Conservation (phyloP, 2,888 invertebrate species). For the Philonicus albiceps region DNA sequence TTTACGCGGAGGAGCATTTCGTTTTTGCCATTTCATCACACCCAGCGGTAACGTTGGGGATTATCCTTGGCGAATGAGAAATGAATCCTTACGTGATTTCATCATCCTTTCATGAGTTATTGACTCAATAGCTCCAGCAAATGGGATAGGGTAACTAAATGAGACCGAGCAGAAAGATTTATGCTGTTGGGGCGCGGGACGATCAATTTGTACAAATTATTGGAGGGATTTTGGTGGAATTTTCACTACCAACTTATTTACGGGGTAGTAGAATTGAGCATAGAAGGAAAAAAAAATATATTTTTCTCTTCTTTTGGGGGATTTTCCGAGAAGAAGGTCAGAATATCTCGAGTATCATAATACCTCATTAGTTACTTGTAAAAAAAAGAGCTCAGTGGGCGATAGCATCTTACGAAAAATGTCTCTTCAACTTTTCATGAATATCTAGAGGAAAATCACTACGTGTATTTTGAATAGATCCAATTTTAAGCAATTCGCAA, state of each 20-base stretch:
- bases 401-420: neutral
- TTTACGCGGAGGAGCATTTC: neutral
- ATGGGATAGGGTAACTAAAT: neutral
- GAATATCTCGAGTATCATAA: neutral
- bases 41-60: neutral
- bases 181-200: neutral
- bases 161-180: neutral
- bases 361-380: neutral
- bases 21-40: neutral
- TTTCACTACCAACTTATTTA: neutral
- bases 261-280: neutral
- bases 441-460: neutral
- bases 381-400: neutral
- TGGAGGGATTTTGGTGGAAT: neutral
- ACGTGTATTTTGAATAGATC: neutral
- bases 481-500: neutral
- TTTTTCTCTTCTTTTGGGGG: neutral
- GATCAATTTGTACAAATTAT: slow-evolving; percentile 8
- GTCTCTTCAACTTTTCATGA: neutral
- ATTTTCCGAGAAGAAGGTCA: neutral
- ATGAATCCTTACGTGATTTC: slow-evolving; percentile 10
- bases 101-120: slow-evolving; percentile 11
- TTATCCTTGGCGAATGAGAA: neutral
- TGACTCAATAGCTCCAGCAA: neutral
- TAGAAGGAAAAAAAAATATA: neutral